phyloP scores from a whole-genome alignment of 2,888 invertebrate species.

The Thera britannica region DNA sequence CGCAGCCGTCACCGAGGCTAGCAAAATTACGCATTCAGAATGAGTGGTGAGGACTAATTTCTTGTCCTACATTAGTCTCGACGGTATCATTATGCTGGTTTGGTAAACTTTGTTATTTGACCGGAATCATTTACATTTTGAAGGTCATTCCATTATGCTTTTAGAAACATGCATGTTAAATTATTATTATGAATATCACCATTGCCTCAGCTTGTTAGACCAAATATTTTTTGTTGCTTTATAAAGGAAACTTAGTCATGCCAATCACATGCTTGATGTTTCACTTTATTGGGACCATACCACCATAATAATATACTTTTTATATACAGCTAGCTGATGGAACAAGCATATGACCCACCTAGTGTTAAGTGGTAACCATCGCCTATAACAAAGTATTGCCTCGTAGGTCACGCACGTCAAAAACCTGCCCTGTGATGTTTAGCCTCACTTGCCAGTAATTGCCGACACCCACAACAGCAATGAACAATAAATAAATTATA shows the following conservation, averaged over 20 bases:
- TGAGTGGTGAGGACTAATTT: constrained; percentile 46
- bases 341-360: too few relatives aligned
- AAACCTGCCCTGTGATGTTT: too few relatives aligned
- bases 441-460: too few relatives aligned
- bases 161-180: constrained; percentile 12
- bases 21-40: constrained; percentile 48
- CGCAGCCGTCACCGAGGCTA: constrained; percentile 95
- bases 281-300: too few relatives aligned
- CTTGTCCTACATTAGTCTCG: not conserved
- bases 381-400: too few relatives aligned
- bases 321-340: too few relatives aligned
- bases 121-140: not conserved
- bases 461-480: too few relatives aligned
- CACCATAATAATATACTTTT: too few relatives aligned
- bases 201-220: not conserved
- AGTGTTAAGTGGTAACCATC: too few relatives aligned
- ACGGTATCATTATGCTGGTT: not conserved
- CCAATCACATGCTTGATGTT: constrained; percentile 13
- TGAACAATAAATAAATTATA: too few relatives aligned
- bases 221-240: not conserved
- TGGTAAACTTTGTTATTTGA: not conserved
- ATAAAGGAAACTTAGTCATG: constrained; percentile 2
- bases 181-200: constrained; percentile 1
- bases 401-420: too few relatives aligned
- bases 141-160: not conserved